Conservation (phyloP, 1,140 invertebrate species). For the Ceratina calcarata region DNA sequence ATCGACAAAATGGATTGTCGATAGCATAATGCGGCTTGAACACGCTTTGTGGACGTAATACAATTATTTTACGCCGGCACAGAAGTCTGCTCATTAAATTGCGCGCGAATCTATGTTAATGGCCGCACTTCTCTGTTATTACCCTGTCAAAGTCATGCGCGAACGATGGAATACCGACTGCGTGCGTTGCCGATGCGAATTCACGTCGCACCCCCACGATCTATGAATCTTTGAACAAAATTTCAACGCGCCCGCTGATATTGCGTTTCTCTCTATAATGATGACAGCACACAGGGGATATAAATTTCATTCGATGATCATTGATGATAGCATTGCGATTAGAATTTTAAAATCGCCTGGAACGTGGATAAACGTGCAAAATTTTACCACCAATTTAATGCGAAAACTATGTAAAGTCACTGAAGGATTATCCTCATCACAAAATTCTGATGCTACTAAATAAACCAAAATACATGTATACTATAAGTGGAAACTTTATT, state of each 20-base stretch:
- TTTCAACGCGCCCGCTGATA: not conserved
- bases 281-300: not conserved
- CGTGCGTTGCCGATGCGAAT: not conserved
- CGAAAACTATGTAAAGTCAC: no score
- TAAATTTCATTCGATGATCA: not conserved
- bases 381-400: not conserved
- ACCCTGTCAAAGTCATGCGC: slow-evolving; percentile 10
- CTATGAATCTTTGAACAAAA: not conserved
- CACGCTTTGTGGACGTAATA: slow-evolving; percentile 28
- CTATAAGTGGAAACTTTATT: not conserved
- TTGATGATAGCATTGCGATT: not conserved
- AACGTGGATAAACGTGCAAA: no score
- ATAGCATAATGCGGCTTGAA: slow-evolving; percentile 42
- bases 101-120: slow-evolving; percentile 38
- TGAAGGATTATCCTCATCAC: no score
- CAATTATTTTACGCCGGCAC: slow-evolving; percentile 36
- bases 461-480: not conserved
- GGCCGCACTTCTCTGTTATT: slow-evolving; percentile 1
- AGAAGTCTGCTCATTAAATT: slow-evolving; percentile 23
- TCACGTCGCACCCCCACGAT: not conserved
- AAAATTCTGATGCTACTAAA: no score
- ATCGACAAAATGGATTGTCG: slow-evolving; percentile 55
- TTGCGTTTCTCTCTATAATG: not conserved
- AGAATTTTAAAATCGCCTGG: not conserved
- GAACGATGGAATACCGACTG: not conserved